Base-by-base conservation (phyloP, 2,888 invertebrate species). In the Pherbina coryleti region DNA sequence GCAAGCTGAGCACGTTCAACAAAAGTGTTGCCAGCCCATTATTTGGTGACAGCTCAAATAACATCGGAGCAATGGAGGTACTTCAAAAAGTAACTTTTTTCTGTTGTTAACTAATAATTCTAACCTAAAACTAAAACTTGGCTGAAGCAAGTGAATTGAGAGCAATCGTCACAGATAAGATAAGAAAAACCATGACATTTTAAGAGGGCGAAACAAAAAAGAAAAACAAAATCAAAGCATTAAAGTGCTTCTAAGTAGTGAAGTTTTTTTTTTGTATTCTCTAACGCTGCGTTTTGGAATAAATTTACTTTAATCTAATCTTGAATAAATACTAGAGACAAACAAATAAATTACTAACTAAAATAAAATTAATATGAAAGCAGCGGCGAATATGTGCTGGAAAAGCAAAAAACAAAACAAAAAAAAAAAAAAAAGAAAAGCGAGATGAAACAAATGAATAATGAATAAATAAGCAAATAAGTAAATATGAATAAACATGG, bases 321-420 rank as follows among this genome's bases (percentile, higher is more conserved):
- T 60, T 22, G 28, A 60, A 49, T 28, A 77, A 51, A 78, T 31
- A 75, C 55, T 62, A 66, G 70, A 57, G 19, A 75, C 64, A 8
- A 72, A 79, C 25, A 79, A 70, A 67, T 34, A 76, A 79, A 66
- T 72, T 62, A 51, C 37, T 51, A 73, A 53, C 60, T 60, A 62
- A 64, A 75, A 75, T 67, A 53, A 71, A 70, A 49, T 66, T 44
- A 44, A 14, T 44, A 11, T 44, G 14, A 44, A 44, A 44, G 44
- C 44, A 44, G 44, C 70, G 73, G 37, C 37, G 72, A 75, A 62
- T 60, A 17, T 34, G 44, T 67, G 66, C 67, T 78, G 51, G 49
- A 71, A 64, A 77, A 53, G 44, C 51, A 73, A 7, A 55, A n/a
- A n/a, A n/a, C n/a, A n/a, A n/a, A n/a, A n/a, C n/a, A n/a, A n/a